Percentiles rank a stretch among this genome's conserved stretches.
These are phyloP conservation scores for Heliothis peltigera DNA, from an alignment of 2,888 invertebrate genomes.

Conservation along the genomic window DNA sequence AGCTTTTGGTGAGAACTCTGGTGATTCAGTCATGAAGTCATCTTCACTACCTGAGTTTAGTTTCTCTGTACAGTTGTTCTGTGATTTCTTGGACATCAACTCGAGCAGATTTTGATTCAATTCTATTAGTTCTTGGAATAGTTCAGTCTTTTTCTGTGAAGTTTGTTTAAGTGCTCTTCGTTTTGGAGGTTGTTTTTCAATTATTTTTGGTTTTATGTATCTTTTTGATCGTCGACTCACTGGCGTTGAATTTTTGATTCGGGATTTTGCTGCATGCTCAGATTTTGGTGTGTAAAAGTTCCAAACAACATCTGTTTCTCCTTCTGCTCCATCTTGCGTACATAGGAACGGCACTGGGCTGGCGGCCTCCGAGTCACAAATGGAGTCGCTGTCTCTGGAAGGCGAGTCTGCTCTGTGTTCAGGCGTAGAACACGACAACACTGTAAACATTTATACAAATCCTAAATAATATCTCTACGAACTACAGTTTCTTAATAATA, in stretches of 20 bases:
- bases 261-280: conserved; percentile 68
- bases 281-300: conserved; percentile 88
- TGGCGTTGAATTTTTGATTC: conserved; percentile 80
- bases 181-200: conserved; percentile 78
- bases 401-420: conserved; percentile 81
- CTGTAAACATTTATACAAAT: conserved; percentile 69
- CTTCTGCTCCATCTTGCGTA: conserved; percentile 87
- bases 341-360: conserved; percentile 87
- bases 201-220: conserved; percentile 70
- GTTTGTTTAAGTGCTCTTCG: conserved; percentile 70
- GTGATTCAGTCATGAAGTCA: conserved; percentile 80
- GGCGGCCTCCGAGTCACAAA: conserved; percentile 82
- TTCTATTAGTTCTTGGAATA: conserved; percentile 83
- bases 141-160: conserved; percentile 78
- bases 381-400: conserved; percentile 83
- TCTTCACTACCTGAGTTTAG: conserved; percentile 80
- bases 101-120: conserved; percentile 84
- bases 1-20: conserved; percentile 81
- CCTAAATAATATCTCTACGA: background rate
- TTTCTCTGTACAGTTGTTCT: conserved; percentile 63
- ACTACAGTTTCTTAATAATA: background rate
- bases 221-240: conserved; percentile 79
- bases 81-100: conserved; percentile 74
- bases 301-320: conserved; percentile 87
- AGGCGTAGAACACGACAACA: conserved; percentile 83